Conservation (phyloP, 2,797 vertebrate species). For the Cephalopachus bancanus region DNA sequence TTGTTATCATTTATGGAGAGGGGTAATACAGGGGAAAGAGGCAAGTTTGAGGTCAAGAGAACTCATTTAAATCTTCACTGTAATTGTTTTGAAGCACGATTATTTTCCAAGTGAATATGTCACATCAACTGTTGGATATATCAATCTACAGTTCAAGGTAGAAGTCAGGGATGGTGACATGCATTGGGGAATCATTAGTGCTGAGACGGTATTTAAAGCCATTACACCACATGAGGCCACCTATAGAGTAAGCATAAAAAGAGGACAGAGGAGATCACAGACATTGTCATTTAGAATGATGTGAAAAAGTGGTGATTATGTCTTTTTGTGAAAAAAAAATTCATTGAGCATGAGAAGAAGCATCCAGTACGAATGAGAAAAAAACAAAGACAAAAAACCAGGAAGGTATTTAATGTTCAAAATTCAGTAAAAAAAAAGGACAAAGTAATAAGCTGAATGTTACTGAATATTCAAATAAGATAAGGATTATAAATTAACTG, state of each 20-base stretch:
- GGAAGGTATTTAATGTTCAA: background rate
- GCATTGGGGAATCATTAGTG: background rate
- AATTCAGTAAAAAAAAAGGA: background rate
- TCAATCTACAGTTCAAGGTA: background rate
- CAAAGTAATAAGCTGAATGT: background rate
- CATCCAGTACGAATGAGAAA: background rate
- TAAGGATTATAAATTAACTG: background rate
- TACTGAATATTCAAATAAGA: conserved; percentile 27
- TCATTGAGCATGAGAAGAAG: background rate
- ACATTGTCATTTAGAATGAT: conserved; percentile 11
- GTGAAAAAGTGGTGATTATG: background rate
- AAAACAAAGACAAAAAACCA: background rate
- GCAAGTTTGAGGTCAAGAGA: background rate
- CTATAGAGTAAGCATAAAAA: background rate
- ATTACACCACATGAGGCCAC: background rate
- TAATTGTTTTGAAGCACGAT: background rate
- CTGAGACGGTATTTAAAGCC: background rate
- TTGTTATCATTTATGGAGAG: background rate
- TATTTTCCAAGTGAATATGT: background rate
- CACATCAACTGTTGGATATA: background rate
- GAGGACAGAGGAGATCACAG: background rate
- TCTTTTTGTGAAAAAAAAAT: background rate
- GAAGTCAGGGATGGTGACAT: background rate
- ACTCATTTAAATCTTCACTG: background rate
- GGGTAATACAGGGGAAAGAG: background rate